Evolutionary conservation across 2,113 vertebrate species (phyloP).

Genomic region (Bothrops jararaca): DNA sequence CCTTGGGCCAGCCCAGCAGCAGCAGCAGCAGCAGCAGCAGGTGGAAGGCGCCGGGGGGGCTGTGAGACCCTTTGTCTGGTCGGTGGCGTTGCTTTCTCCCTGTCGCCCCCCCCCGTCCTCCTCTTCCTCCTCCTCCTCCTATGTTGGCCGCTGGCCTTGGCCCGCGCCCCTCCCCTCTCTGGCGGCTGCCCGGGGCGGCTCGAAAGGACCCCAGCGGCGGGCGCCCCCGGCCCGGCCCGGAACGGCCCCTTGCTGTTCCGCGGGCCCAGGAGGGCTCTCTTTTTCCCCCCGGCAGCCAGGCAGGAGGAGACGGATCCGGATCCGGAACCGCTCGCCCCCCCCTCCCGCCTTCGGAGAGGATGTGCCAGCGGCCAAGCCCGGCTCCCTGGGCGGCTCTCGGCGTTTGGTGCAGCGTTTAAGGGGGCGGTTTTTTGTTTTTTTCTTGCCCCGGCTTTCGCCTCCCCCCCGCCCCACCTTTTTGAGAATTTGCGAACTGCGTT

Average conservation of each 20-base stretch:
- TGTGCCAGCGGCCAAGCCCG: slow-evolving; percentile 59
- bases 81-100: neutral
- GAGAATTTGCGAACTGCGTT: slow-evolving; percentile 81
- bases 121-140: neutral
- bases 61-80: slow-evolving; percentile 22
- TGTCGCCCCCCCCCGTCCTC: neutral
- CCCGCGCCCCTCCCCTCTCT: slow-evolving; percentile 7
- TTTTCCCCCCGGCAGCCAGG: slow-evolving; percentile 68
- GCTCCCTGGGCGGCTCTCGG: slow-evolving; percentile 22
- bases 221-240: neutral
- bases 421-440: slow-evolving; percentile 24
- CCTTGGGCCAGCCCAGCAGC: slow-evolving; percentile 41
- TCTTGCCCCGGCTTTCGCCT: slow-evolving; percentile 34
- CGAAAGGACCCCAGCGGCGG: slow-evolving; percentile 60
- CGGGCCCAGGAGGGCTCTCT: neutral
- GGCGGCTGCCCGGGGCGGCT: slow-evolving; percentile 50
- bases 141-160: neutral
- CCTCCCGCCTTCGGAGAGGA: slow-evolving; percentile 45
- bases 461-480: slow-evolving; percentile 54
- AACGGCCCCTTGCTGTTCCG: slow-evolving; percentile 5
- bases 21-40: slow-evolving; percentile 52
- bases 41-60: slow-evolving; percentile 46
- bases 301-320: slow-evolving; percentile 69
- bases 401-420: slow-evolving; percentile 56
- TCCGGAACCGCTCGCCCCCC: slow-evolving; percentile 34